phyloP scores from a whole-genome alignment of 2,797 vertebrate genomes.

The Micromesistius poutassou region DNA sequence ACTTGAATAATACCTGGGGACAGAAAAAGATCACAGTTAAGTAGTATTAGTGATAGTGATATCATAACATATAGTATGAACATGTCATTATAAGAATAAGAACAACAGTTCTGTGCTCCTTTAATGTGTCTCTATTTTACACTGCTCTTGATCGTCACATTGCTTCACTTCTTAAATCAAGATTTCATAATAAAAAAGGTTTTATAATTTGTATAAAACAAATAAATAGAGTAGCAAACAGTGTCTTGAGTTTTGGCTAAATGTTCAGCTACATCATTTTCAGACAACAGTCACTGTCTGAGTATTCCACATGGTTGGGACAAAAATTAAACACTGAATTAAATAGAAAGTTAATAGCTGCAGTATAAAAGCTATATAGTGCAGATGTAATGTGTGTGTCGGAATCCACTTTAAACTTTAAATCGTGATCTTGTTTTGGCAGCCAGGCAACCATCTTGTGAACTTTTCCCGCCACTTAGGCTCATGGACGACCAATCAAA shows the following conservation, averaged over 20 bases:
- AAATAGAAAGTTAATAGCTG: no score
- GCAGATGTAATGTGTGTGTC: neutral
- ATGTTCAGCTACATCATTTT: no score
- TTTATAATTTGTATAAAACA: neutral
- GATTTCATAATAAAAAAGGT: no score
- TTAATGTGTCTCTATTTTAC: neutral
- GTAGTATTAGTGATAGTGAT: neutral
- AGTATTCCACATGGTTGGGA: neutral
- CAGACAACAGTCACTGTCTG: neutral
- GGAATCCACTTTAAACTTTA: no score
- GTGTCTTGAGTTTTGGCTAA: no score
- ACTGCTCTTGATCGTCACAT: no score
- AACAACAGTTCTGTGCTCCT: neutral
- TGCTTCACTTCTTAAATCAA: no score
- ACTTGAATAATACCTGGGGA: conserved; percentile 86
- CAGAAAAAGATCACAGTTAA: conserved; percentile 5
- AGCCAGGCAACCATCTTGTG: neutral
- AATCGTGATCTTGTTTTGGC: no score
- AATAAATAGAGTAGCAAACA: neutral
- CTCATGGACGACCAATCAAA: neutral
- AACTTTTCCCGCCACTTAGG: neutral
- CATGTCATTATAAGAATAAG: neutral
- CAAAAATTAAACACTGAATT: no score
- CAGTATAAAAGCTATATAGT: neutral
- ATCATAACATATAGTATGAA: neutral